A percentile compares a stretch with the other conserved stretches of the same genome.
Evolutionary conservation across 2,888 invertebrate species (phyloP).

Genomic region (Idaea straminata): DNA sequence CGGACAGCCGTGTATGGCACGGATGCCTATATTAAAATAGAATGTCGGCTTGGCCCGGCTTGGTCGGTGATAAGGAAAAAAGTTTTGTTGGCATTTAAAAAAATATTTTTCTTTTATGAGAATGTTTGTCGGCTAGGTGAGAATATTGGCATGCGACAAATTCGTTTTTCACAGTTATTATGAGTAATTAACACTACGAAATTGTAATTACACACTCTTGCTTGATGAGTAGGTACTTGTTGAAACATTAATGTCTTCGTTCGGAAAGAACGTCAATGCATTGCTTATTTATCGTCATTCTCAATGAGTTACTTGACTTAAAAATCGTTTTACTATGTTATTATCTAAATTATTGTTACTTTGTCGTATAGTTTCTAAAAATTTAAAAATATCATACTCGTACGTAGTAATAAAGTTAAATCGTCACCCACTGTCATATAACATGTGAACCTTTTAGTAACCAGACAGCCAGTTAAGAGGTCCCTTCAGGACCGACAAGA

Average conservation of each 20-base stretch:
- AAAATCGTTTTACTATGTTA: constrained; percentile 40
- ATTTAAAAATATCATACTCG: constrained; percentile 21
- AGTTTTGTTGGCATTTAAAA: constrained; percentile 18
- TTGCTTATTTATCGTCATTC: constrained; percentile 34
- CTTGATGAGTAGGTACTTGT: constrained; percentile 13
- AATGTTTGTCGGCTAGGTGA: constrained; percentile 17
- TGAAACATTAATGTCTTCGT: constrained; percentile 26
- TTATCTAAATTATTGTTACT: constrained; percentile 45
- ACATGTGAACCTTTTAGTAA: constrained; percentile 18
- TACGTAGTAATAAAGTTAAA: constrained; percentile 6
- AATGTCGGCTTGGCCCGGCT: constrained; percentile 36
- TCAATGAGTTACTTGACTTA: constrained; percentile 31
- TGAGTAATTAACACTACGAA: constrained; percentile 22
- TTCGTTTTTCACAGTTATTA: constrained; percentile 24
- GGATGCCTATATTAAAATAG: constrained; percentile 63
- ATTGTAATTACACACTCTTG: constrained; percentile 28
- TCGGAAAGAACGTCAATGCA: constrained; percentile 31
- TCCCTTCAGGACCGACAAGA: not conserved
- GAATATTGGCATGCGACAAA: constrained; percentile 28
- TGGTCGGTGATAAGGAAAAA: constrained; percentile 32
- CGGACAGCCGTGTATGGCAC: constrained; percentile 55
- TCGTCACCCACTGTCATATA: constrained; percentile 29
- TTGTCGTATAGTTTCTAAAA: constrained; percentile 24
- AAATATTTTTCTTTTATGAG: constrained; percentile 14
- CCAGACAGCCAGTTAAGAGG: not conserved